Base-by-base conservation (phyloP, 2,888 invertebrate species). In the Drosophila tripunctata region DNA sequence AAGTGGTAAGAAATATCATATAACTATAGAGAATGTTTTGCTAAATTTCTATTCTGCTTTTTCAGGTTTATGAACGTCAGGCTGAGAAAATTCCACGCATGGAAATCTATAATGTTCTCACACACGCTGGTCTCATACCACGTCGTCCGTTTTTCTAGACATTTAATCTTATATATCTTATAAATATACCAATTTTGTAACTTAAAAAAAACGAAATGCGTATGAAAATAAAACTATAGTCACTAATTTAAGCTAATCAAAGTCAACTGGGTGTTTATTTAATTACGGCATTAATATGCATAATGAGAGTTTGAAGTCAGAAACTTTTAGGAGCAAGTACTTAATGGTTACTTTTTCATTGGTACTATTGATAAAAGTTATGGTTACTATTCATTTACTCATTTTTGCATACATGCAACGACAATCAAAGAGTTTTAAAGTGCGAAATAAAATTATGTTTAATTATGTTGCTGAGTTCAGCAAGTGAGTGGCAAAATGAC, bases 71-170 rank as follows among this genome's bases (percentile, higher is more conserved):
- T 74, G 92, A 93, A 40, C 91, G 94, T 22, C 93, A 94, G 71
- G 92, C 94, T 2, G 93, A 94, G 74, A 92, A 92, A 67, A 93
- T 94, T 41, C 90, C 94, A n/a, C 92, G 94, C 15, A 91, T 92
- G 43, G 93, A 94, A 87, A 94, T 94, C 68, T 94, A 94, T 90
- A 93, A 93, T 47, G 93, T 94, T 33, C 90, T 94, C 43, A 93
- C 93, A 1, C 94, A 94, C 88, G 94, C 94, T 0, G 94, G 94
- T 1, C 90, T 94, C 19, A 91, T 94, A 41, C 91, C 92, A 21
- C 89, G 93, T 33, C 82, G 82, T 31, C 76, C 60, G 55, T 75
- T 62, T 30, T 72, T 87, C 10, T 83, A 72, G 67, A 48, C 30
- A 4, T 14, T 1, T 19, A 21, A 41, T 45, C 30, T 2, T 12